Base-by-base conservation (phyloP, 2,797 vertebrate genomes). In the Hyperoplus immaculatus region DNA sequence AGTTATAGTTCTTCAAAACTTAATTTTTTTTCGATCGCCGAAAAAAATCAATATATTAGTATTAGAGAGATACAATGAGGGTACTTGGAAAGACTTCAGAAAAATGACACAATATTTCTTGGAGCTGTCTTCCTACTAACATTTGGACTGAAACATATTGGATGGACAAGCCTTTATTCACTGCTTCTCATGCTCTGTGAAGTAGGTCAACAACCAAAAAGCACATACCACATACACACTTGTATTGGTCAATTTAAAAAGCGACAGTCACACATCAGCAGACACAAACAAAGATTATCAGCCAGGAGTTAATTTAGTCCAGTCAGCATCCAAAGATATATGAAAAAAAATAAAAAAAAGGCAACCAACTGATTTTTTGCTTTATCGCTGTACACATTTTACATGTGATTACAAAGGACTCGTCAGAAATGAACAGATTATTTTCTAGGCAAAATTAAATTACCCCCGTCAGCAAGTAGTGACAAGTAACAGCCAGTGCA, bases 401-500 rank as follows among this genome's bases (percentile, higher is more conserved):
- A 74, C 70, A 29, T 29, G 29, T 2, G 29, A 29, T 29, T 50
- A 83, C 56, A 86, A 85, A 83, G 51, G 70, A 67, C 59, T 80
- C n/a, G 65, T 85, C 81, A 84, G 87, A 87, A 91, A 94, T 90
- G 88, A 89, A 88, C 38, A 13, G 63, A 88, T 81, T 81, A 91
- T 87, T 89, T 91, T 85, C 70, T 42, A 82, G 83, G 82, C 83
- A 85, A 80, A 93, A 93, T 93, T 90, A 77, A 93, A 94, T 94
- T 94, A 89, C 86, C 80, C 63, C 84, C 77, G 87, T 91, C 88
- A 91, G 87, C 78, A 72, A 69, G 80, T 82, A 71, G 89, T 92
- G 93, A 94, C 93, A 87, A 93, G 87, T 87, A 89, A 90, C 91
- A 89, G 88, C 83, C 87, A 90, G 85, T 81, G 89, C 88, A 90